Evolutionary conservation across 1,140 invertebrate genomes (phyloP), one percentile per base, ranked within the genome.

Genomic region (Drosophila aff.): DNA sequence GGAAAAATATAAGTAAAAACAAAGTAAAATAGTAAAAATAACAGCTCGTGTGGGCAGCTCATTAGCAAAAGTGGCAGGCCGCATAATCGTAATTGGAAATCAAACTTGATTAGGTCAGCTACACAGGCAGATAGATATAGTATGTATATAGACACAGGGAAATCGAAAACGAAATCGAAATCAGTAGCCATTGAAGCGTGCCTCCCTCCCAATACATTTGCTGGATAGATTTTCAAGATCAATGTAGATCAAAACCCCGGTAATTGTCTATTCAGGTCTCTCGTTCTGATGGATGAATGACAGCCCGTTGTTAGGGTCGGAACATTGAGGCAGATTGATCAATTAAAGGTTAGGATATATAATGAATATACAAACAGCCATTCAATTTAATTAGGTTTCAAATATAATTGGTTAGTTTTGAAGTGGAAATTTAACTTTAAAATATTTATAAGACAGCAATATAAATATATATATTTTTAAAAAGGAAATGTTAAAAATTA

Each of bases 61-160:
- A 89, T 87, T 89, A 87, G 84, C 81, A 77, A 83, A 76, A 69
- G 60, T 81, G 82, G 53, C 78, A 78, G 61, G 79, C 58, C 74
- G 55, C 71, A 60, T 81, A 86, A 84, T 90, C 78, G 69, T 69
- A 89, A 89, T 89, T 81, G 69, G 65, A 90, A 89, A 89, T 89
- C 81, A 73, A 89, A 73, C 63, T 65, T 36, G 85, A 76, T 81
- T 84, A 79, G 85, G 74, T 90, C 85, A 87, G 76, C 59, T 26
- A 21, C 44, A 40, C 36, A 66, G 40, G 68, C 43, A 52, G 15
- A 10, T 41, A 46, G 18, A 57, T 15, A 59, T 21, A 55, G 15
- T 11, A 18, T 38, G 9, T 36, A 43, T 67, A 43, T 50, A 33
- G 8, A 21, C 9, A 21, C 15, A 55, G 36, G 52, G 38, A 43